These are phyloP conservation scores for Willisornis vidua DNA, from an alignment of 2,113 vertebrate species.

Conservation along the genomic window DNA sequence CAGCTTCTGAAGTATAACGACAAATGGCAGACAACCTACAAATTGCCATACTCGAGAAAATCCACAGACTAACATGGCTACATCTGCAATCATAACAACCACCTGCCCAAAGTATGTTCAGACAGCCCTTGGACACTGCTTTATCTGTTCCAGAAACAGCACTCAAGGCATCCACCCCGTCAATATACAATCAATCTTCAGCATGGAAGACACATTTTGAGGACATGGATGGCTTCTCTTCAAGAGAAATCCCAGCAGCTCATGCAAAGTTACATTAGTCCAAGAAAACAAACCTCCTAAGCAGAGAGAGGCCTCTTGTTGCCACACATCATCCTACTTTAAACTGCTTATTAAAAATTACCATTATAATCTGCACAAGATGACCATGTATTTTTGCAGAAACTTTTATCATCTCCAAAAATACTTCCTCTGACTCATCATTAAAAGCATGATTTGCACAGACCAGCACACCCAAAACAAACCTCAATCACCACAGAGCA, in stretches of 20 bases:
- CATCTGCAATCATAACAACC: background rate
- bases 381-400: background rate
- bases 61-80: background rate
- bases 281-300: background rate
- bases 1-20: background rate
- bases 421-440: background rate
- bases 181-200: background rate
- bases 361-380: background rate
- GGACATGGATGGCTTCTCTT: background rate
- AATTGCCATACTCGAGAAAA: background rate
- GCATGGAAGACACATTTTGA: background rate
- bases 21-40: background rate
- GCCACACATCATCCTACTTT: background rate
- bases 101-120: background rate
- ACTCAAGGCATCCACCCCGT: background rate
- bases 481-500: background rate
- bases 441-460: background rate
- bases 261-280: background rate
- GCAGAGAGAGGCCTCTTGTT: background rate
- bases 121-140: background rate
- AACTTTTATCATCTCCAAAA: background rate
- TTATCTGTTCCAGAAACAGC: background rate
- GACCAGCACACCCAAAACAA: background rate
- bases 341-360: background rate
- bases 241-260: background rate